phyloP scores from a whole-genome alignment of 2,113 vertebrate species.

The Macquaria ambigua region DNA sequence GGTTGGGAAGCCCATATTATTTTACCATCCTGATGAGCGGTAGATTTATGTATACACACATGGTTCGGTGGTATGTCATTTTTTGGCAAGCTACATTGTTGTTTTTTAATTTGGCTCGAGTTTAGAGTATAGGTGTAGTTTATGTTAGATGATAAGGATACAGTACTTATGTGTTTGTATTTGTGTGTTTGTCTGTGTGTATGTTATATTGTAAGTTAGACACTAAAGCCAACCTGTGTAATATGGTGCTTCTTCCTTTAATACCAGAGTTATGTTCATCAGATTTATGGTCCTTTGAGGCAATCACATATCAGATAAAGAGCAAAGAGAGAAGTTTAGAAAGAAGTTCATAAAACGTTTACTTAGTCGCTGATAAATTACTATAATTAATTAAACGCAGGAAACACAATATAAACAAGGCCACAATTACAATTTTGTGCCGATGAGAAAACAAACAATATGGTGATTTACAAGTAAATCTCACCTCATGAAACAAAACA shows the following conservation, averaged over 20 bases:
- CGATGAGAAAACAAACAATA: neutral
- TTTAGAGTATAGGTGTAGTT: conserved; percentile 31
- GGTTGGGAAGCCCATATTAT: conserved; percentile 43
- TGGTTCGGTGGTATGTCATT: conserved; percentile 52
- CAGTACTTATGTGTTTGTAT: neutral
- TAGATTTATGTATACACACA: conserved; percentile 61
- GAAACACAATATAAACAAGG: neutral
- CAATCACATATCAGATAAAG: conserved; percentile 1
- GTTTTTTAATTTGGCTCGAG: conserved; percentile 34
- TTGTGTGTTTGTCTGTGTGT: conserved; percentile 9
- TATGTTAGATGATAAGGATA: conserved; percentile 31
- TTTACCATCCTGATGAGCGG: conserved; percentile 51
- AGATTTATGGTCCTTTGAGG: conserved; percentile 7
- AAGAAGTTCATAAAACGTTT: neutral
- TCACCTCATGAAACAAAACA: neutral
- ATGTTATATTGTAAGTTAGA: neutral
- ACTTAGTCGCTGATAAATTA: neutral
- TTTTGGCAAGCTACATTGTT: conserved; percentile 40
- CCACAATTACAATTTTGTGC: neutral
- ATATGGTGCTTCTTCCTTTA: neutral
- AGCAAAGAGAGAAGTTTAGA: neutral
- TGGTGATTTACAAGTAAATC: neutral
- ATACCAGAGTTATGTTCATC: neutral
- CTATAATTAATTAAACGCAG: neutral
- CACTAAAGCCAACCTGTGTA: neutral